These are phyloP conservation scores for Capromys pilorides DNA, from an alignment of 2,797 vertebrate genomes.

Conservation along the genomic window DNA sequence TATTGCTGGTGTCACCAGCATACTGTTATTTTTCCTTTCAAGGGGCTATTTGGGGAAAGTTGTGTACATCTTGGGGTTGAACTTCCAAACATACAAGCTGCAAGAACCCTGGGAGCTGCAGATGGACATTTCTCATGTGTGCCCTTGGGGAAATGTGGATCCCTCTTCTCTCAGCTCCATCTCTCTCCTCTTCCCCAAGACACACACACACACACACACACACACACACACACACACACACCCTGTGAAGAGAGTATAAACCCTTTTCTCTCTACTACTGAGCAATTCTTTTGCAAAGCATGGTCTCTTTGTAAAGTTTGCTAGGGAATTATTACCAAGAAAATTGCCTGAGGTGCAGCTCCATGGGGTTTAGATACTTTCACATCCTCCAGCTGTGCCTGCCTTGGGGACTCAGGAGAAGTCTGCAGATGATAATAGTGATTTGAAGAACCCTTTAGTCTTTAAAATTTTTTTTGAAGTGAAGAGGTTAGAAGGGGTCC, in stretches of 20 bases:
- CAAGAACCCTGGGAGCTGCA: neutral
- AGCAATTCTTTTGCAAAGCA: neutral
- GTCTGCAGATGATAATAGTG: neutral
- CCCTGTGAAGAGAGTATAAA: neutral
- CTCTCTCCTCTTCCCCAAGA: neutral
- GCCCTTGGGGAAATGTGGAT: neutral
- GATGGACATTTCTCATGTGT: neutral
- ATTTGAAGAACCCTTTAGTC: neutral
- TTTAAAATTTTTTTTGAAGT: neutral
- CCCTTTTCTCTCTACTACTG: neutral
- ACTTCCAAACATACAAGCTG: slow-evolving; percentile 37
- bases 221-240: neutral
- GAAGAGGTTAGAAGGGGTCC: neutral
- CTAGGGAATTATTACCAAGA: neutral
- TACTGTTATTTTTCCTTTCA: slow-evolving; percentile 31
- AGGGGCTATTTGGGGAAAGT: slow-evolving; percentile 15
- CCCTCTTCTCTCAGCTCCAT: neutral
- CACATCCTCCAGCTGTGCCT: neutral
- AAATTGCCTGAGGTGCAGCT: neutral
- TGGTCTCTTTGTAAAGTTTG: neutral
- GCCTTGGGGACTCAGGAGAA: neutral
- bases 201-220: neutral
- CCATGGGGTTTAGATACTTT: neutral
- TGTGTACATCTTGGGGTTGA: slow-evolving; percentile 33
- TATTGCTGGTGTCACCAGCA: neutral